Conservation (phyloP, 2,797 vertebrate species). For the Artibeus jamaicensis region DNA sequence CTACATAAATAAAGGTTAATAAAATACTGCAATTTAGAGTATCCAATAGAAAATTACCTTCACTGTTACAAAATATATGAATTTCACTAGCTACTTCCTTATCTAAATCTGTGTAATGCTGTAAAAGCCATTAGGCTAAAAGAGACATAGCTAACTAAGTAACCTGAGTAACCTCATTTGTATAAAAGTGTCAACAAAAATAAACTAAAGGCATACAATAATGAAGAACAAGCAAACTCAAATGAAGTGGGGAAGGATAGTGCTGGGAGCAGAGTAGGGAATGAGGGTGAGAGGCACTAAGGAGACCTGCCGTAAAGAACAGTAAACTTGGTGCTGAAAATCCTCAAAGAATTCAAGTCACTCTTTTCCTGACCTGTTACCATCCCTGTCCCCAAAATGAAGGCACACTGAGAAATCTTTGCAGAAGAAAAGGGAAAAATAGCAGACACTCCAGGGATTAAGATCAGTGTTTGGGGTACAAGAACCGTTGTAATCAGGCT, state of each 20-base stretch:
- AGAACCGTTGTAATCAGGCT: background rate
- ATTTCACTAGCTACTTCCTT: background rate
- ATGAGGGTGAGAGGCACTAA: fast-evolving
- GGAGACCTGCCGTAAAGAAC: background rate
- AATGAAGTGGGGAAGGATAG: background rate
- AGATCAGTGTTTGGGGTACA: background rate
- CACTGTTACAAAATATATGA: background rate
- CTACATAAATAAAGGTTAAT: background rate
- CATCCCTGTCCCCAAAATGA: background rate
- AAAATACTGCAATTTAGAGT: background rate
- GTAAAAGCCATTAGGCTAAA: background rate
- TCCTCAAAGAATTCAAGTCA: background rate
- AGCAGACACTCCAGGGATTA: background rate
- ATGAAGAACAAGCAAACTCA: background rate
- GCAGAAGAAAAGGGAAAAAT: background rate
- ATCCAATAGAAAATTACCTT: background rate
- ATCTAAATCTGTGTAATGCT: background rate
- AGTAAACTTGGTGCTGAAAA: background rate
- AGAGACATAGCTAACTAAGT: background rate
- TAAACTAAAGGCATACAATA: background rate
- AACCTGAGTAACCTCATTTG: background rate
- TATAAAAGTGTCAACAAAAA: background rate
- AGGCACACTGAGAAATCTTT: background rate
- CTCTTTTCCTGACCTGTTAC: background rate
- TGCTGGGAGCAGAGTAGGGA: background rate